Conservation (phyloP, 92 coral and sea anemone genomes). For the Siderastrea radians region DNA sequence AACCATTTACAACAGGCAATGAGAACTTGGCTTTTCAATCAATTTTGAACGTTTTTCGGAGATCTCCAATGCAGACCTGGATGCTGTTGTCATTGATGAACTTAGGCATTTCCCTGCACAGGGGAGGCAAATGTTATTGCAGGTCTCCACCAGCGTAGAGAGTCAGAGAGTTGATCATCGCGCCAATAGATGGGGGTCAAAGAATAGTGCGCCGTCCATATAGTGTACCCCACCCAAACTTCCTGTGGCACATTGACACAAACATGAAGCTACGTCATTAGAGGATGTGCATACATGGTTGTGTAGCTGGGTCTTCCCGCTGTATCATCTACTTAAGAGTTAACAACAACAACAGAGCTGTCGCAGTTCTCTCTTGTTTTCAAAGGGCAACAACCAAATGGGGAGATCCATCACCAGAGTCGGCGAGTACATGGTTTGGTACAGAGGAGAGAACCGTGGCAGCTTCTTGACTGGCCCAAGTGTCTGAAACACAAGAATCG, state of each 20-base stretch:
- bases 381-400: slow-evolving; percentile 38
- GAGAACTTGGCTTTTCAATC: slow-evolving; percentile 64
- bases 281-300: slow-evolving; percentile 72
- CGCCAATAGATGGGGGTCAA: no score
- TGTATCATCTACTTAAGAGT: slow-evolving; percentile 39
- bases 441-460: slow-evolving; percentile 47
- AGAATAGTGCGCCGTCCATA: slow-evolving; percentile 62
- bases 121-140: slow-evolving; percentile 67
- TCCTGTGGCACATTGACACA: slow-evolving; percentile 69
- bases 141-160: slow-evolving; percentile 54
- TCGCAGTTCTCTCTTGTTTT: slow-evolving; percentile 60
- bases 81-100: slow-evolving; percentile 26
- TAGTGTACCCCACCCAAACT: slow-evolving; percentile 72
- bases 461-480: slow-evolving; percentile 74
- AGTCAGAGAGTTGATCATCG: slow-evolving; percentile 41
- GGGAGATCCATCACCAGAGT: slow-evolving; percentile 63
- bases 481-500: slow-evolving; percentile 65
- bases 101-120: slow-evolving; percentile 64
- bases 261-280: slow-evolving; percentile 56
- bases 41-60: slow-evolving; percentile 36
- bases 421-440: slow-evolving; percentile 58
- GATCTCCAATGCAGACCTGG: slow-evolving; percentile 45
- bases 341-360: slow-evolving; percentile 61
- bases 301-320: slow-evolving; percentile 65
- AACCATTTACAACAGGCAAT: slow-evolving; percentile 35